phyloP scores from a whole-genome alignment of 2,888 invertebrate genomes.

The Capitulum mitella region DNA sequence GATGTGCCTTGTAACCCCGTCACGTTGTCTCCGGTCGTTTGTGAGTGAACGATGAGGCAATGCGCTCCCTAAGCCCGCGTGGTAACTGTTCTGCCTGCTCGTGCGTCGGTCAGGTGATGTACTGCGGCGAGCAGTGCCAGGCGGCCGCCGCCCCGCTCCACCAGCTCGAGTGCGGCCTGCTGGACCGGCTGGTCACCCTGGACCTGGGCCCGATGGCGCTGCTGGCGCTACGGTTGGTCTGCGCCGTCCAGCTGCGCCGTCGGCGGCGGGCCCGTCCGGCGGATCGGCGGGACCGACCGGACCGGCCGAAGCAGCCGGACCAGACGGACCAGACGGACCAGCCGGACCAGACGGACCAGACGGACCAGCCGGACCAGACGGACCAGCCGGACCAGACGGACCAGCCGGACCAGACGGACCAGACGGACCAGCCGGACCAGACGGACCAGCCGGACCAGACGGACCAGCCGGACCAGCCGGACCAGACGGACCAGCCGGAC shows the following conservation, averaged over 20 bases:
- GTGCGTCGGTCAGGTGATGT: conserved; percentile 38
- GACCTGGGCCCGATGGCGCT: conserved; percentile 33
- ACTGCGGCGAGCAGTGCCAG: conserved; percentile 37
- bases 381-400: too few species aligned
- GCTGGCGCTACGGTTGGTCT: conserved; percentile 31
- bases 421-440: too few species aligned
- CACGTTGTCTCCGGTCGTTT: not conserved
- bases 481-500: too few species aligned
- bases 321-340: too few species aligned
- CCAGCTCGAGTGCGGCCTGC: conserved; percentile 37
- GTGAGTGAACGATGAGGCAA: not conserved
- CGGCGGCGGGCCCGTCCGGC: not conserved
- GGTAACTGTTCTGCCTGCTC: too few species aligned
- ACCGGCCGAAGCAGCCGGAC: too few species aligned
- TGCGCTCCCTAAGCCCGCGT: too few species aligned
- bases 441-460: too few species aligned
- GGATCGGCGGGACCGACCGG: not conserved
- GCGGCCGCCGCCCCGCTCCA: conserved; percentile 37
- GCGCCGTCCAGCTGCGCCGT: not conserved
- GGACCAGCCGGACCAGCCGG: too few species aligned
- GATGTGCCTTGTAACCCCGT: not conserved
- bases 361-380: too few species aligned
- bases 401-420: too few species aligned
- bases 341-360: too few species aligned
- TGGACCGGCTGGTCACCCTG: conserved; percentile 31